Percentiles rank a stretch among this genome's conserved stretches.
These are phyloP conservation scores for Dryomyza anilis DNA, from an alignment of 2,888 invertebrate species.

Conservation along the genomic window DNA sequence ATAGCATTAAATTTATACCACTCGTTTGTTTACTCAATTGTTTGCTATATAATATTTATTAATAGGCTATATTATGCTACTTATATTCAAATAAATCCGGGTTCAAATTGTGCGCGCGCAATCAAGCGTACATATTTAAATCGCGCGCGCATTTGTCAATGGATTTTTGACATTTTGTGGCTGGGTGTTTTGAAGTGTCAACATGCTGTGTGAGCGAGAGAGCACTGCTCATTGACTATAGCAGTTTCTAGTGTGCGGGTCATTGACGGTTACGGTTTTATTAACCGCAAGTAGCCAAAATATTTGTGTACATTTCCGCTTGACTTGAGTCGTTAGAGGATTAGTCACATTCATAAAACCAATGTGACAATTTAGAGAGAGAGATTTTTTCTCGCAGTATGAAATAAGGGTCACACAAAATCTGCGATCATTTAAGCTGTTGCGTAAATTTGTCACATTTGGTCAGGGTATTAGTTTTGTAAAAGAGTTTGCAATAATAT, in stretches of 20 bases:
- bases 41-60: too few species aligned
- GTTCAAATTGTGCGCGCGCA: not conserved
- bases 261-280: not conserved
- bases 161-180: slow-evolving; percentile 17
- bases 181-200: slow-evolving; percentile 24
- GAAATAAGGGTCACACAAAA: slow-evolving; percentile 1
- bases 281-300: slow-evolving; percentile 17
- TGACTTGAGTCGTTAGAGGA: slow-evolving; percentile 12
- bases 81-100: not conserved
- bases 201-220: slow-evolving; percentile 19
- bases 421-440: slow-evolving; percentile 20
- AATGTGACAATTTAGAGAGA: not conserved
- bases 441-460: slow-evolving; percentile 17
- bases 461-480: too few species aligned
- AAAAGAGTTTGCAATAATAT: not conserved
- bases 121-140: slow-evolving; percentile 8
- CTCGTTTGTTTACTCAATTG: not conserved
- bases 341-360: slow-evolving; percentile 9
- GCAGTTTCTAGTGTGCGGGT: slow-evolving; percentile 10
- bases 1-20: slow-evolving; percentile 11
- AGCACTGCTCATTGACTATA: too few species aligned
- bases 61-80: too few species aligned
- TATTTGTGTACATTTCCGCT: slow-evolving; percentile 21
- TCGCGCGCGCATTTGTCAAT: not conserved
- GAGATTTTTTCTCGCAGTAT: not conserved